Evolutionary conservation across 2,113 vertebrate genomes (phyloP), one percentile per base, ranked within the genome.

Genomic region (Grus americana): DNA sequence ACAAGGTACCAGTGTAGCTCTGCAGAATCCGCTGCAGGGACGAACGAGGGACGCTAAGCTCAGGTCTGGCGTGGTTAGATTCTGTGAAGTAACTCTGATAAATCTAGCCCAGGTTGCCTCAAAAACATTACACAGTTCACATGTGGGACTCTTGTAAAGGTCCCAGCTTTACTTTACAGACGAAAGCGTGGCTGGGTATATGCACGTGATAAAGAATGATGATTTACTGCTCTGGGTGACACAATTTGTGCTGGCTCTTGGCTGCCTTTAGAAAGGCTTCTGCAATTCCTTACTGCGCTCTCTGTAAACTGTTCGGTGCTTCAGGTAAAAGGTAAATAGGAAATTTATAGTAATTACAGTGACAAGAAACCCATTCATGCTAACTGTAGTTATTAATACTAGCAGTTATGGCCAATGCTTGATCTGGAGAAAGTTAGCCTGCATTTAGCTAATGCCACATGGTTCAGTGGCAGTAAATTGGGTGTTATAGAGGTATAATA

Each of bases 1-100:
- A 32, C 40, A 50, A n/a, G 11, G 17, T 46, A 4, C 8, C 13
- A 36, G n/a, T 0, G 1, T 1, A 17, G 14, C 17, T 52, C n/a
- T 85, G 68, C 65, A 78, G 61, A 74, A 75, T 57, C 5, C 2
- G 0, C 42, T 63, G n/a, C 20, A 20, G 27, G 65, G 26, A 32
- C 19, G 38, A 74, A 19, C 4, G 30, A 36, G 42, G 23, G 72
- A 6, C 0, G 1, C 49, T 61, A 44, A 58, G 12, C 16, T 52
- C 6, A 23, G 16, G 14, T 42, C 20, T 55, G 75, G 18, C 1
- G 0, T 2, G 3, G 61, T 80, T 23, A 21, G 24, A 22, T 30
- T 62, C 63, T 27, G 6, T 29, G 32, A 23, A 2, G 1, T 40
- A 63, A 11, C 61, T 71, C 21, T 81, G 80, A 55, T n/a, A 55